Evolutionary conservation across 2,113 vertebrate genomes (phyloP), one percentile per base, ranked within the genome.

Genomic region (Chloropsis cyanopogon): DNA sequence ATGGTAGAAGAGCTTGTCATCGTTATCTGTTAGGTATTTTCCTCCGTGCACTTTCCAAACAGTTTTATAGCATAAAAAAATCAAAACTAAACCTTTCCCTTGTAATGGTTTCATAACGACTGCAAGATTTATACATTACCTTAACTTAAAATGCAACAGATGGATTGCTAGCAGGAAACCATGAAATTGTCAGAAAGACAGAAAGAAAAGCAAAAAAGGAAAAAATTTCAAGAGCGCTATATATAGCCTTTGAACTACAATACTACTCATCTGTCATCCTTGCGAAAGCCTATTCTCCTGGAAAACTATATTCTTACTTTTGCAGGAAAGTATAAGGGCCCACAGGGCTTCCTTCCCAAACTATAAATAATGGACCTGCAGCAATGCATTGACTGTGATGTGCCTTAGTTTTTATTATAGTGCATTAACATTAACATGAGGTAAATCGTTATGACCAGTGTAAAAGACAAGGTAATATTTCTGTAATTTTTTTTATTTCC

Each of bases 61-160:
- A 65, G 18, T 47, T 75, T 75, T 53, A 69, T n/a, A 83, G 75
- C 0, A 0, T 29, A 82, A 71, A 70, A 37, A 88, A 64, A 46
- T 26, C 8, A 90, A 72, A 94, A 75, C 26, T 24, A 82, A 52
- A 47, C 31, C 42, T 46, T 88, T 80, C 35, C 37, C 21, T 82
- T 52, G 47, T 49, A 78, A 69, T 54, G 47, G 42, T 87, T 94
- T 82, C 37, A 12, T 91, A 93, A 91, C 47, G 79, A 66, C 47
- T 63, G 29, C 39, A 90, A 86, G 59, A 93, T 93, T 88, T 86
- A 80, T 41, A 77, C 6, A 14, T 54, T 44, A 93, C 83, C 82
- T 92, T 91, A 77, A 93, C 60, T 64, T 81, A 65, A 92, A 88
- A 53, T 46, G 78, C 78, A 96, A 80, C 64, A 95, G 90, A 95